Conservation (phyloP, 2,797 vertebrate species). For the Darevskia mixta region DNA sequence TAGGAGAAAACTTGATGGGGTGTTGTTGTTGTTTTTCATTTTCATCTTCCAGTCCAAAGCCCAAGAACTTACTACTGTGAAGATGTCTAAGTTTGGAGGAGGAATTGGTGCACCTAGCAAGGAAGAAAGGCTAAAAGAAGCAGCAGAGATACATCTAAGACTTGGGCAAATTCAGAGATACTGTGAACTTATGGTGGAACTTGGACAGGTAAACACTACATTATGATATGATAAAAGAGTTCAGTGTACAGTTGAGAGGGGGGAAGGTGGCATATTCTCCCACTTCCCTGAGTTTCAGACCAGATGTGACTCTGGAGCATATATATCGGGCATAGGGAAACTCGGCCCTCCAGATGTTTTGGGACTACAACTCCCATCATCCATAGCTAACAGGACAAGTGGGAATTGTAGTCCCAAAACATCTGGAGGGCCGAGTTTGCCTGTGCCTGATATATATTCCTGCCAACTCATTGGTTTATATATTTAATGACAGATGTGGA, state of each 20-base stretch:
- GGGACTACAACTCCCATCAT: too few relatives aligned
- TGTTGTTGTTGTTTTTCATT: background rate
- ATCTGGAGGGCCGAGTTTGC: too few relatives aligned
- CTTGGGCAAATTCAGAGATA: slow-evolving; percentile 96
- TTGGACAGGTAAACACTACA: slow-evolving; percentile 89
- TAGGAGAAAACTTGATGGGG: slow-evolving; percentile 5
- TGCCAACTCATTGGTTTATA: background rate
- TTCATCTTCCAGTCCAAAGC: slow-evolving; percentile 88
- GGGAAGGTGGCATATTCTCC: too few relatives aligned
- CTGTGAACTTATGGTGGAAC: slow-evolving; percentile 98
- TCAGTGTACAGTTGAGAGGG: background rate
- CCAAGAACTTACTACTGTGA: slow-evolving; percentile 95
- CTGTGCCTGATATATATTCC: too few relatives aligned
- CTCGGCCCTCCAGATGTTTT: too few relatives aligned
- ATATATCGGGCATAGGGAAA: too few relatives aligned
- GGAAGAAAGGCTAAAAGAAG: slow-evolving; percentile 92
- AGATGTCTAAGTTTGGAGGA: slow-evolving; percentile 97
- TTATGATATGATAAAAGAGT: slow-evolving; percentile 16
- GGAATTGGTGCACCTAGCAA: slow-evolving; percentile 94
- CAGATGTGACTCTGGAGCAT: background rate
- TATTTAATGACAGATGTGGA: background rate
- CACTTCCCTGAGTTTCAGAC: background rate
- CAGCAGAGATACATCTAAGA: slow-evolving; percentile 94
- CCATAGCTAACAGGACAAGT: too few relatives aligned
- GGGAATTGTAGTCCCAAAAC: too few relatives aligned